Base-by-base conservation (phyloP, 2,888 invertebrate genomes). In the Lepidochitona cinerea region DNA sequence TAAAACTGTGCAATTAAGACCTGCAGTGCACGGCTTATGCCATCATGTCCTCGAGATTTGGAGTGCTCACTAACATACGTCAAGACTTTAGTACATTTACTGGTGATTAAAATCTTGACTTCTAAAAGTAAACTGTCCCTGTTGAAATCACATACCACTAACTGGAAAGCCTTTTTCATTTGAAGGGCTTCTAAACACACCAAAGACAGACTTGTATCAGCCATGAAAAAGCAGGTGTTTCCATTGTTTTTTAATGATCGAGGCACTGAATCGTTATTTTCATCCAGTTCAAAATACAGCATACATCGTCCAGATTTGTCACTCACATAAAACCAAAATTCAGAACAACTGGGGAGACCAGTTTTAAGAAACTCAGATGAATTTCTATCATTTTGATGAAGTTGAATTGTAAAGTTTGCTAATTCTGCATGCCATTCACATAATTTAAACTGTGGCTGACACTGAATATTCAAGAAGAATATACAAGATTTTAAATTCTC, bases 311-410 rank as follows among this genome's bases (percentile, higher is more conserved):
- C 79, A 9, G 72, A 71, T 12, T 77, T 76, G 52, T 79, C 69
- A 77, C 85, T 84, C 0, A 89, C 80, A 77, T 89, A 89, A 54
- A 90, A 69, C 87, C 87, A 88, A 71, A 84, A 87, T 67, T 85
- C 82, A 26, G 67, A 49, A 37, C 78, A 75, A 1, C 76, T 70
- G 9, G 83, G 84, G 18, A 86, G 75, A 41, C 64, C 69, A 4
- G 77, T 72, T 7, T 65, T 67, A 7, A 78, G 71, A 23, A 78
- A 69, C 7, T 78, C 75, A 7, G 75, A 29, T 70, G 72, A 73
- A 18, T 76, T 29, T 6, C n/a, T n/a, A n/a, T 77, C 73, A 23
- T 66, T 66, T 23, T 75, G 75, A 29, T 18, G 2, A 26, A 80
- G 7, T 14, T 75, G 14, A 23, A 79, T 18, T 23, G 37, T 37